Conservation (phyloP, 2,888 invertebrate species). For the Cheilosia variabilis region DNA sequence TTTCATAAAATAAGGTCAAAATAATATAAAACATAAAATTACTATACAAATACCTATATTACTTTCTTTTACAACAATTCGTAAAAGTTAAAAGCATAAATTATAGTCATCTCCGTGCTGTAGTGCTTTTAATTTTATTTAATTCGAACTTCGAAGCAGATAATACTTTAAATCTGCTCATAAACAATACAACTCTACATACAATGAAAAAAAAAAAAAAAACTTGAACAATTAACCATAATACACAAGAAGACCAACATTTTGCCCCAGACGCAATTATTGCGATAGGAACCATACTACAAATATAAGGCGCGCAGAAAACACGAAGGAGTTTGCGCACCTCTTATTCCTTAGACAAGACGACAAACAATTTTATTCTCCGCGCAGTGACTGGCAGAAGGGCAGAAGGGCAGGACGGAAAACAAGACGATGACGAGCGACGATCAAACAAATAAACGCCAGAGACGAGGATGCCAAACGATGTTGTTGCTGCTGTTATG, state of each 20-base stretch:
- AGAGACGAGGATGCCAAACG: constrained; percentile 24
- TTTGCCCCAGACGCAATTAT: constrained; percentile 30
- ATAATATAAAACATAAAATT: no score
- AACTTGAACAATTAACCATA: constrained; percentile 43
- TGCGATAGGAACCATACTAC: not conserved
- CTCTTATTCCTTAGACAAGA: constrained; percentile 25
- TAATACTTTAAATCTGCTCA: constrained; percentile 27
- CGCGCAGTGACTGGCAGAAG: constrained; percentile 18
- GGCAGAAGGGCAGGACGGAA: constrained; percentile 23
- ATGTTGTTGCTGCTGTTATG: constrained; percentile 11
- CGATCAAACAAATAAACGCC: constrained; percentile 50
- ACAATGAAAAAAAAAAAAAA: constrained; percentile 14
- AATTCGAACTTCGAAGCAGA: constrained; percentile 50
- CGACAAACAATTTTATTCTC: constrained; percentile 24
- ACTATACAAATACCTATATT: no score
- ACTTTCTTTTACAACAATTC: no score
- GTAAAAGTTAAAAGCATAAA: no score
- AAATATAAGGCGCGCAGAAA: constrained; percentile 7
- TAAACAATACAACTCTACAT: constrained; percentile 3
- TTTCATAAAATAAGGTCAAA: no score
- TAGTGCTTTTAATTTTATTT: constrained; percentile 29
- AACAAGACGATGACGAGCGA: constrained; percentile 56
- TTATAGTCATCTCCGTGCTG: not conserved
- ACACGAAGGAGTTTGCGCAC: constrained; percentile 25
- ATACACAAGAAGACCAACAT: constrained; percentile 2